phyloP scores from a whole-genome alignment of 2,113 vertebrate species.

The Alligator sinensis region DNA sequence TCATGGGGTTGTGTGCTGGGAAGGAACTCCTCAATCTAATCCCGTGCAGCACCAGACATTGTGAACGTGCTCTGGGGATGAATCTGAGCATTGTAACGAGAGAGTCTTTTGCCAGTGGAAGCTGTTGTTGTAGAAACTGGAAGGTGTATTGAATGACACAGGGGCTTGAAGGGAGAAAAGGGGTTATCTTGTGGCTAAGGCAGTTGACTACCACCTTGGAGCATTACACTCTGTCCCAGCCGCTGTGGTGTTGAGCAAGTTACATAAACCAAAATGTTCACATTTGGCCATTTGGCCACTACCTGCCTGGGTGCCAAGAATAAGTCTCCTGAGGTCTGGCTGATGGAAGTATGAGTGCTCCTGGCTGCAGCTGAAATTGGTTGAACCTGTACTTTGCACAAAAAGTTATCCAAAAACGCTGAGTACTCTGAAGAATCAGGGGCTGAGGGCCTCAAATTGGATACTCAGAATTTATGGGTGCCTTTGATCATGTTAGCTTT shows the following conservation, averaged over 20 bases:
- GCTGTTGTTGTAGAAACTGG: not conserved
- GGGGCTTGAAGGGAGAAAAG: not conserved
- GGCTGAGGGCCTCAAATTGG: not conserved
- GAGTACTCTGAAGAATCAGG: not conserved
- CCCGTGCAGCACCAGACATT: not conserved
- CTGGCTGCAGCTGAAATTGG: not conserved
- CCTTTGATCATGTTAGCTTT: not conserved
- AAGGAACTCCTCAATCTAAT: not conserved
- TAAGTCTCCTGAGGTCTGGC: not conserved
- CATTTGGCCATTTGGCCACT: accelerated
- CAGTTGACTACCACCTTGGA: too few relatives aligned
- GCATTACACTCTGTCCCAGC: not conserved
- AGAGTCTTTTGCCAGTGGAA: accelerated
- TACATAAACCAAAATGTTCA: not conserved
- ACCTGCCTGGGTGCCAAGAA: not conserved
- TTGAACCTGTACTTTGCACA: not conserved
- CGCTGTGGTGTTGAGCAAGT: not conserved
- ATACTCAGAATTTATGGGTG: not conserved
- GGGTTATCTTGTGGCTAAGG: not conserved
- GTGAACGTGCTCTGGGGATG: not conserved
- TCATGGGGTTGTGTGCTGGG: not conserved
- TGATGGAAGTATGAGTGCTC: not conserved
- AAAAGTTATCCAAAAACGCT: not conserved
- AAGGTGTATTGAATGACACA: not conserved
- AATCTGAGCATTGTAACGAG: not conserved